These are phyloP conservation scores for Lycodopsis pacificus DNA, from an alignment of 2,797 vertebrate species.

Conservation along the genomic window DNA sequence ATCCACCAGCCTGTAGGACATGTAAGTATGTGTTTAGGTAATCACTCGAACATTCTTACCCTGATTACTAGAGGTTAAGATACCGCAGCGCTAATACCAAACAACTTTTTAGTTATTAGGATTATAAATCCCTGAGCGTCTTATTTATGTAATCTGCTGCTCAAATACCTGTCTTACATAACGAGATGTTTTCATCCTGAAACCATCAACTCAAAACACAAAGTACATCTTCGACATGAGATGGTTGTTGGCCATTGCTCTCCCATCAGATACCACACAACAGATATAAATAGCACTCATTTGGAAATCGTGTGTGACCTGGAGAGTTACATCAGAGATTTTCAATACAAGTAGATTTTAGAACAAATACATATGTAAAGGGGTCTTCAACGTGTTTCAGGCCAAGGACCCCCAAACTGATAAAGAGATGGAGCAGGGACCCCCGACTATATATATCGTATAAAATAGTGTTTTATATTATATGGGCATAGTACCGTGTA, in stretches of 20 bases:
- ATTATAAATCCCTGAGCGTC: slow-evolving; percentile 46
- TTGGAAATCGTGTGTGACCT: slow-evolving; percentile 2
- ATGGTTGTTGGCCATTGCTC: neutral
- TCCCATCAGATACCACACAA: neutral
- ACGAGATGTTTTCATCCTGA: slow-evolving; percentile 23
- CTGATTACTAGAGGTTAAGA: slow-evolving; percentile 9
- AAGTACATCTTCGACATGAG: neutral
- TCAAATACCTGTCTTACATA: slow-evolving; percentile 42
- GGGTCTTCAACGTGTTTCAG: no score
- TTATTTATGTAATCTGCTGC: slow-evolving; percentile 42
- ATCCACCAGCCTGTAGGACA: neutral
- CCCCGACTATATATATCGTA: no score
- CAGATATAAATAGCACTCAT: neutral
- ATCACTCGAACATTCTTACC: neutral
- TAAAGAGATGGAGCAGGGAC: no score
- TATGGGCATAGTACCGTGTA: no score
- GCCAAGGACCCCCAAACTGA: no score
- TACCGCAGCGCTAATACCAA: slow-evolving; percentile 25
- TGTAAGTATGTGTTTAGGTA: neutral
- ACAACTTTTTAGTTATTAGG: slow-evolving; percentile 36
- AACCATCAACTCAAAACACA: slow-evolving; percentile 4
- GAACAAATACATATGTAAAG: neutral
- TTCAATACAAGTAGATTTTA: slow-evolving; percentile 5
- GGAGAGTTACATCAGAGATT: neutral
- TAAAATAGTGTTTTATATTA: no score